These are phyloP conservation scores for Danaus melanippus DNA, from an alignment of 1,140 invertebrate species.

Conservation along the genomic window DNA sequence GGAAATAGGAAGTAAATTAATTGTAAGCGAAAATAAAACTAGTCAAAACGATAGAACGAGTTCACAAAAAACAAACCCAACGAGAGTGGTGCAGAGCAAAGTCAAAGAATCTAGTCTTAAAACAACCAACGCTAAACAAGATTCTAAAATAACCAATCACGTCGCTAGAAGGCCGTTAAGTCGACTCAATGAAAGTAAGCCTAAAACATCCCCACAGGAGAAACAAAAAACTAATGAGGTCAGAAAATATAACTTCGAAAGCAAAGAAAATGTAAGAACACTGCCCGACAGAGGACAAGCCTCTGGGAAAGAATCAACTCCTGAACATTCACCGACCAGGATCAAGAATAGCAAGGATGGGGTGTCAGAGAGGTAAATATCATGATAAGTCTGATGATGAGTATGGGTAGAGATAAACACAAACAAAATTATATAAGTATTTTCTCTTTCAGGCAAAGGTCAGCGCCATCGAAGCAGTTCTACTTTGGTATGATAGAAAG, in stretches of 20 bases:
- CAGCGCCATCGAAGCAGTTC: constrained; percentile 77
- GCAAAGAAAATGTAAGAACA: constrained; percentile 46
- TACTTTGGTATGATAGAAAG: constrained; percentile 83
- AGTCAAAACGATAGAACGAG: constrained; percentile 57
- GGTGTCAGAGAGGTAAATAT: constrained; percentile 42
- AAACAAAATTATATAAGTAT: neutral
- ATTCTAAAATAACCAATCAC: constrained; percentile 32
- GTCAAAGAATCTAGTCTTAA: constrained; percentile 67
- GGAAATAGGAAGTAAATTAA: constrained; percentile 61
- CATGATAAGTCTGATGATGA: neutral
- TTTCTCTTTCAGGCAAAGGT: constrained; percentile 35
- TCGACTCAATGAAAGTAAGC: constrained; percentile 40
- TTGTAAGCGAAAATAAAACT: constrained; percentile 62
- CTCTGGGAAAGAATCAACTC: constrained; percentile 75
- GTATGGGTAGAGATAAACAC: neutral
- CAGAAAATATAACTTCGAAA: constrained; percentile 44
- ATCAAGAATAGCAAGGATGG: constrained; percentile 30
- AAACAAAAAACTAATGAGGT: constrained; percentile 29
- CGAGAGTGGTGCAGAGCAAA: constrained; percentile 52
- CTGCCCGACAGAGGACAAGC: constrained; percentile 70
- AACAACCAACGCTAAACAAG: constrained; percentile 35
- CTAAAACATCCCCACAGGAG: constrained; percentile 31
- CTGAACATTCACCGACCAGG: constrained; percentile 69
- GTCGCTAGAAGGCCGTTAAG: constrained; percentile 47
- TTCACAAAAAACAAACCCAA: constrained; percentile 55